Conservation (phyloP, 2,113 vertebrate genomes). For the Rhineura floridana region DNA sequence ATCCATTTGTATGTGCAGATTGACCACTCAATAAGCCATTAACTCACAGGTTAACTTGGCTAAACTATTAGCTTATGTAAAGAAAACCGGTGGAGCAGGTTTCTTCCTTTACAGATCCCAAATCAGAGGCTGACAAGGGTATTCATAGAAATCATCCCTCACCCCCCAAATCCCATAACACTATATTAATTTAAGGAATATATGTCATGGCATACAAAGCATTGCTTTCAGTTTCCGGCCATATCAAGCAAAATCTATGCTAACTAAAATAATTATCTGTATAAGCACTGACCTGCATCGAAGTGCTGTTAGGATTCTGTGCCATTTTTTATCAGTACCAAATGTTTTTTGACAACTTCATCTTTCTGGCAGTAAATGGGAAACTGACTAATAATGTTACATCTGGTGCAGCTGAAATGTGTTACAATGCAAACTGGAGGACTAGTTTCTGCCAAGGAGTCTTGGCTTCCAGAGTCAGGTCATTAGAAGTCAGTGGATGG, state of each 20-base stretch:
- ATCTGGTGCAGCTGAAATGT: slow-evolving; percentile 31
- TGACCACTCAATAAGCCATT: no score
- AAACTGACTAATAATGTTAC: slow-evolving; percentile 37
- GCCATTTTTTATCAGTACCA: neutral
- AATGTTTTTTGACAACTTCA: slow-evolving; percentile 34
- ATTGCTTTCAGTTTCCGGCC: neutral
- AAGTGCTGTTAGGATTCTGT: slow-evolving; percentile 7
- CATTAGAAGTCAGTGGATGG: neutral
- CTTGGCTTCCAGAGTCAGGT: slow-evolving; percentile 28
- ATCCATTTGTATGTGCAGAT: no score
- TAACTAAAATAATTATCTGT: slow-evolving; percentile 27
- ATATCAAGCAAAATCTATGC: slow-evolving; percentile 13
- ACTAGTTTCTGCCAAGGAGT: slow-evolving; percentile 34
- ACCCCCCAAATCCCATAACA: no score
- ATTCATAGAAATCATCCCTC: no score
- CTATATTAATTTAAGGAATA: neutral
- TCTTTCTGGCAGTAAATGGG: slow-evolving; percentile 45
- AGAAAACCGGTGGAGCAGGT: no score
- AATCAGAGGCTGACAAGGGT: no score
- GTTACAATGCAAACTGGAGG: slow-evolving; percentile 23
- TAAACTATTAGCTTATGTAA: no score
- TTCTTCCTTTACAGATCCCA: no score
- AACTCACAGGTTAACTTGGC: no score
- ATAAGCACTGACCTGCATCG: neutral
- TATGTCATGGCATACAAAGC: neutral